A percentile compares a stretch with the other conserved stretches of the same genome.
These are phyloP conservation scores for Frankliniella fusca DNA, from an alignment of 2,888 invertebrate genomes.

Conservation along the genomic window DNA sequence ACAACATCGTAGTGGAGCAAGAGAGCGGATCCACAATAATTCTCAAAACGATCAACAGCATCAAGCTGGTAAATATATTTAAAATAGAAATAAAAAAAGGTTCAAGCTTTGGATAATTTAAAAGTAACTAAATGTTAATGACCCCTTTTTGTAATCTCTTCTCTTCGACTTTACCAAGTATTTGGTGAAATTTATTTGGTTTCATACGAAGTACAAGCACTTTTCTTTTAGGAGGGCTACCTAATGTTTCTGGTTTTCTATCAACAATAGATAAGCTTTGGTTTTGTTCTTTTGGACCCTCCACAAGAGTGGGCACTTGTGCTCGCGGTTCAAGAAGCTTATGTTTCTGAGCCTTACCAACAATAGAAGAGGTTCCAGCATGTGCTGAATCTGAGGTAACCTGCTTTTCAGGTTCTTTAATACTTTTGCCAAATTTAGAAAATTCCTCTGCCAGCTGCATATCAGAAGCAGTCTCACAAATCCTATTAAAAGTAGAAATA, in stretches of 20 bases:
- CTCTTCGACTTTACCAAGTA: background rate
- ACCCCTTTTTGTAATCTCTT: background rate
- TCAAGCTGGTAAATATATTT: background rate
- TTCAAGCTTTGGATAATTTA: background rate
- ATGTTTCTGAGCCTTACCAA: background rate
- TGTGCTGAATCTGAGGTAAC: background rate
- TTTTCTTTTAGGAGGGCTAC: background rate
- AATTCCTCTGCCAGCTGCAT: too few relatives aligned
- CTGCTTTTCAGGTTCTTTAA: background rate
- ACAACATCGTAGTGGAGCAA: background rate
- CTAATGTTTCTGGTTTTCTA: background rate
- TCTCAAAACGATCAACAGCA: background rate
- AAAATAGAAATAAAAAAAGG: background rate
- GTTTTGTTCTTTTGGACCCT: background rate
- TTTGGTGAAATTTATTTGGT: conserved; percentile 11
- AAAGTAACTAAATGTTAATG: background rate
- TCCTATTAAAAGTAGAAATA: background rate
- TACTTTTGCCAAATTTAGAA: background rate
- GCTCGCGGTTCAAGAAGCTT: background rate
- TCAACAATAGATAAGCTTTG: background rate
- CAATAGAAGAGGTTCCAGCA: background rate
- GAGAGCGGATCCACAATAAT: background rate
- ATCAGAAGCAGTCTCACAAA: too few relatives aligned
- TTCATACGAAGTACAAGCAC: conserved; percentile 7
- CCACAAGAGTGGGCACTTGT: background rate